Evolutionary conservation across 2,888 invertebrate genomes (phyloP).

Genomic region (Dasypogon diadema): DNA sequence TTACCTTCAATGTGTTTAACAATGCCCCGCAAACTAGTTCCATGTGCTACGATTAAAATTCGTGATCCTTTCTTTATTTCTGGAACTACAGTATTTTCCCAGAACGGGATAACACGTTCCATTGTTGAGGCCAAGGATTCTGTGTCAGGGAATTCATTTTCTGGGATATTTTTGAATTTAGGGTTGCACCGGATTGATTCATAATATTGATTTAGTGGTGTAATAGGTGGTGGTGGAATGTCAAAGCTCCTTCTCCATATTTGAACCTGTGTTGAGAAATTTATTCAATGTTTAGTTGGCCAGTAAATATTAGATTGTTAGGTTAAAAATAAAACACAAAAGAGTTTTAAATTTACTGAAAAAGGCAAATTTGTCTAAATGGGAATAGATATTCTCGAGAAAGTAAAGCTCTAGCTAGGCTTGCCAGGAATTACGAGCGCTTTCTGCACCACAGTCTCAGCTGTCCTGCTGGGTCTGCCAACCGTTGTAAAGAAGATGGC

Average conservation of each 20-base stretch:
- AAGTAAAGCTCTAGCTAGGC: no score
- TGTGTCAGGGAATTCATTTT: conserved; percentile 82
- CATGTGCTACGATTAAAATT: conserved; percentile 87
- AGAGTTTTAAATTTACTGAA: no score
- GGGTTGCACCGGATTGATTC: conserved; percentile 81
- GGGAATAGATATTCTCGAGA: no score
- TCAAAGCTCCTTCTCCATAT: conserved; percentile 90
- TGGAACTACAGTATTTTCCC: conserved; percentile 82
- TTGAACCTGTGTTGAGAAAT: no score
- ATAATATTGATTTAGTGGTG: conserved; percentile 80
- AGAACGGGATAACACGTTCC: conserved; percentile 85
- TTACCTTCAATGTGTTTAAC: conserved; percentile 86
- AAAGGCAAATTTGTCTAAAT: no score
- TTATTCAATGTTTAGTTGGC: no score
- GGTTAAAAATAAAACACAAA: no score
- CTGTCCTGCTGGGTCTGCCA: no score
- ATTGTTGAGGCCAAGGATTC: conserved; percentile 88
- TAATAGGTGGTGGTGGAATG: conserved; percentile 85
- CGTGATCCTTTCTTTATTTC: conserved; percentile 79
- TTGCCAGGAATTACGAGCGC: no score
- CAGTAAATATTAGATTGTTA: no score
- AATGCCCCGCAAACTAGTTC: conserved; percentile 87
- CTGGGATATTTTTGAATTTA: conserved; percentile 78
- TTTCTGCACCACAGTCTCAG: no score
- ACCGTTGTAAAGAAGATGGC: no score